Conservation (phyloP, 2,888 invertebrate genomes). For the Drosophila infuscata region DNA sequence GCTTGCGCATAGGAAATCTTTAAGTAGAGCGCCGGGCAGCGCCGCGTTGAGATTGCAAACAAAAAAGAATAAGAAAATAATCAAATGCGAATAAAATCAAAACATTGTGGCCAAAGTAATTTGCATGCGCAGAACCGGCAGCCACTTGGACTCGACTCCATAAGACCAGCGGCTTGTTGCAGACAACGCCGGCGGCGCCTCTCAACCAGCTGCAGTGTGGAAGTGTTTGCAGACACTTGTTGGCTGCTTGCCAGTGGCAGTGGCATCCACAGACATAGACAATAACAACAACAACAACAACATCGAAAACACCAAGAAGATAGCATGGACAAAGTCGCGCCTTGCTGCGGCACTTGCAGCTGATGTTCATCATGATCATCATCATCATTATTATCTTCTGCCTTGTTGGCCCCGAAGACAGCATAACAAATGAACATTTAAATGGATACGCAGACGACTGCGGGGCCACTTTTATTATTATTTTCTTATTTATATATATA, state of each 20-base stretch:
- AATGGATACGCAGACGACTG: constrained; percentile 68
- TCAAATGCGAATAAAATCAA: constrained; percentile 77
- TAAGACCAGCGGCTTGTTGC: constrained; percentile 30
- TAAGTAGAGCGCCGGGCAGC: constrained; percentile 50
- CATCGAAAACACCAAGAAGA: too few relatives aligned
- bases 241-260: constrained; percentile 68
- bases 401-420: constrained; percentile 65
- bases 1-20: constrained; percentile 13
- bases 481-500: neutral
- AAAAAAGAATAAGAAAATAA: constrained; percentile 54
- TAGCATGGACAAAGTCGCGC: constrained; percentile 36
- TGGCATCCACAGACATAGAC: constrained; percentile 13
- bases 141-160: constrained; percentile 43
- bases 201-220: constrained; percentile 45
- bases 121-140: constrained; percentile 73
- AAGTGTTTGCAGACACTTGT: constrained; percentile 78
- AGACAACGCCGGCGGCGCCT: constrained; percentile 69
- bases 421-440: constrained; percentile 80
- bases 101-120: constrained; percentile 77
- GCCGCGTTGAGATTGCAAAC: constrained; percentile 42
- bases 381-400: constrained; percentile 25
- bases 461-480: constrained; percentile 21
- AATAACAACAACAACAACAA: constrained; percentile 14
- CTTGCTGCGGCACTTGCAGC: constrained; percentile 33
- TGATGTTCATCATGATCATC: constrained; percentile 26